Conservation (phyloP, 2,113 vertebrate genomes). For the Hyperopisus bebe region DNA sequence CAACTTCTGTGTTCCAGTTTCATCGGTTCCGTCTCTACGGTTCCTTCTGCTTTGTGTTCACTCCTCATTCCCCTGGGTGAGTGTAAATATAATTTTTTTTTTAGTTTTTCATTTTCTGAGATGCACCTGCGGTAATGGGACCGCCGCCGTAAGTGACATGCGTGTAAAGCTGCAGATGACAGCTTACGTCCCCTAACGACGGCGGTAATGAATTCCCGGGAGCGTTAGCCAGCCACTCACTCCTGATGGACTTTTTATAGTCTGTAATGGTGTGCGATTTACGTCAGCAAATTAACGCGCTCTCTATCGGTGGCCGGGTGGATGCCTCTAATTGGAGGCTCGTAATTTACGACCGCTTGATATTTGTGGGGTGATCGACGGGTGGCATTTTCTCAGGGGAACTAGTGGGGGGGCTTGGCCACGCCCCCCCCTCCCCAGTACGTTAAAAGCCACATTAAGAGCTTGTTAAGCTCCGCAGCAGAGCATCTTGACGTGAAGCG, state of each 20-base stretch:
- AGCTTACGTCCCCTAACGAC: conserved; percentile 67
- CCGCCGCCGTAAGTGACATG: conserved; percentile 64
- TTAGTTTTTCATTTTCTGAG: conserved; percentile 29
- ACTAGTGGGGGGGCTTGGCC: conserved; percentile 23
- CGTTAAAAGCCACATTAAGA: conserved; percentile 37
- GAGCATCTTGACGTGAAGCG: background rate
- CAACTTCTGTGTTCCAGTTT: background rate
- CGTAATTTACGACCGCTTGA: conserved; percentile 40
- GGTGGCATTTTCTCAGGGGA: conserved; percentile 42
- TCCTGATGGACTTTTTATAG: conserved; percentile 61
- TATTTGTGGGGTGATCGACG: conserved; percentile 48
- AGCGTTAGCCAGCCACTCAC: conserved; percentile 65
- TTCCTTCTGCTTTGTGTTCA: background rate
- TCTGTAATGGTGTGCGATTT: conserved; percentile 70
- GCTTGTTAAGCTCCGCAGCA: conserved; percentile 28
- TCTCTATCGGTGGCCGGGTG: conserved; percentile 63
- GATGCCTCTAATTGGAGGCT: conserved; percentile 64
- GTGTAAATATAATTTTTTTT: conserved; percentile 13
- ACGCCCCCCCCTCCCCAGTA: conserved; percentile 14
- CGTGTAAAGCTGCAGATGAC: conserved; percentile 58
- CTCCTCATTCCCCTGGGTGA: background rate
- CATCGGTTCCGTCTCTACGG: background rate
- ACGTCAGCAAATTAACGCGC: conserved; percentile 70
- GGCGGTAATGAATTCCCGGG: conserved; percentile 67
- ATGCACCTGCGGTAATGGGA: conserved; percentile 64